Evolutionary conservation across 2,888 invertebrate genomes (phyloP).

Genomic region (Cephus nigrinus): DNA sequence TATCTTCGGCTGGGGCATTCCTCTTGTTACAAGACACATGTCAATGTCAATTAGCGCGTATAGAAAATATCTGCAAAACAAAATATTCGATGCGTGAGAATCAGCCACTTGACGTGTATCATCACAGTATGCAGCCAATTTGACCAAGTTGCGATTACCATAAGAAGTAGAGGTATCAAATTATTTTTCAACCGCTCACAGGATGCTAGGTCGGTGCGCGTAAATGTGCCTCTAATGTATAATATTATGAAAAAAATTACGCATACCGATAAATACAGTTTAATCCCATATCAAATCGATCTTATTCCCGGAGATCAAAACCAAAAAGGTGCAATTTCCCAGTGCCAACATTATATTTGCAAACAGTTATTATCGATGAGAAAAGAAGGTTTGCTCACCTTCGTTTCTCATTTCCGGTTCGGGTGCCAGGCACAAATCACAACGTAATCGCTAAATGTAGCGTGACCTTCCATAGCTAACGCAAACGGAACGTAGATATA

Average conservation of each 20-base stretch:
- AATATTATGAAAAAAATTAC: no score
- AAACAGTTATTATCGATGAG: slow-evolving; percentile 41
- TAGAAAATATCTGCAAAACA: not conserved
- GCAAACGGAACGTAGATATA: slow-evolving; percentile 31
- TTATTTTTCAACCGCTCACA: no score
- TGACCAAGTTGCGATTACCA: no score
- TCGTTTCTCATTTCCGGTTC: slow-evolving; percentile 55
- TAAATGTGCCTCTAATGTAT: no score
- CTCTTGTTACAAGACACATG: not conserved
- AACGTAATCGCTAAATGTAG: slow-evolving; percentile 53
- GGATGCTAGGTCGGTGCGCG: no score
- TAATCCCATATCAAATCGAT: no score
- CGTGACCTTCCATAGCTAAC: slow-evolving; percentile 40
- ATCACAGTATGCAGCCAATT: no score
- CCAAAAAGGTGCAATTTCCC: not conserved
- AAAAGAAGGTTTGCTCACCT: slow-evolving; percentile 43
- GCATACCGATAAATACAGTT: no score
- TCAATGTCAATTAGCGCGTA: not conserved
- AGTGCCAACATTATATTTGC: slow-evolving; percentile 24
- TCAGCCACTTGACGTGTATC: no score
- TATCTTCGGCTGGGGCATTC: not conserved
- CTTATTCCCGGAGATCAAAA: not conserved
- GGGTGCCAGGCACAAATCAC: slow-evolving; percentile 48
- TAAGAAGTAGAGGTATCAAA: no score
- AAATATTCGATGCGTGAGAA: no score